Conservation (phyloP, 1,140 invertebrate species). For the Lucilia sericata region DNA sequence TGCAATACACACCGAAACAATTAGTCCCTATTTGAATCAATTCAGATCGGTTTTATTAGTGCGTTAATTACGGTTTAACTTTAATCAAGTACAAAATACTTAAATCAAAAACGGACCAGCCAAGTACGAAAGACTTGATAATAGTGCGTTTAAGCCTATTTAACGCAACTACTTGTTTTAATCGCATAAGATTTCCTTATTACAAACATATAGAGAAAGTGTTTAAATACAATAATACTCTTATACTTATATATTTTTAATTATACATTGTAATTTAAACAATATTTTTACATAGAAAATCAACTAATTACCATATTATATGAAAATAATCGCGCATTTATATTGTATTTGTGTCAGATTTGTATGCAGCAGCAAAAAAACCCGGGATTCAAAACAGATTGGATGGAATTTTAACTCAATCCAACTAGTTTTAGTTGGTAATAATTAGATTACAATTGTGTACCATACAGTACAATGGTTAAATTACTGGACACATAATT, state of each 20-base stretch:
- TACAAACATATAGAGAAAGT: too few relatives aligned
- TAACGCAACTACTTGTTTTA: too few relatives aligned
- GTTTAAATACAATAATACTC: too few relatives aligned
- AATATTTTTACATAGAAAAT: not conserved
- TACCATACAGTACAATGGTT: not conserved
- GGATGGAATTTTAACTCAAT: not conserved
- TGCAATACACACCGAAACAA: too few relatives aligned
- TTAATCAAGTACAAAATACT: too few relatives aligned
- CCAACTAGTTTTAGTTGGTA: not conserved
- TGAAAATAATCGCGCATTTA: not conserved
- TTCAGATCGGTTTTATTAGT: too few relatives aligned
- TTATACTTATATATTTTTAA: not conserved
- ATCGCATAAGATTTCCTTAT: too few relatives aligned
- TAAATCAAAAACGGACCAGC: too few relatives aligned
- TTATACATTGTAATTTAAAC: not conserved
- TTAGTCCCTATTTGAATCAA: too few relatives aligned
- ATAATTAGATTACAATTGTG: constrained; percentile 2
- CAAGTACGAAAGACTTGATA: too few relatives aligned
- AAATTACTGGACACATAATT: not conserved
- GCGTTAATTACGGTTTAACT: too few relatives aligned
- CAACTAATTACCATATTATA: not conserved
- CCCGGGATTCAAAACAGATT: not conserved
- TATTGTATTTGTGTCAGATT: not conserved
- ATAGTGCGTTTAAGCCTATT: too few relatives aligned
- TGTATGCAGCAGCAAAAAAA: not conserved